Evolutionary conservation across 2,113 vertebrate species (phyloP).

Genomic region (Cololabis saira): DNA sequence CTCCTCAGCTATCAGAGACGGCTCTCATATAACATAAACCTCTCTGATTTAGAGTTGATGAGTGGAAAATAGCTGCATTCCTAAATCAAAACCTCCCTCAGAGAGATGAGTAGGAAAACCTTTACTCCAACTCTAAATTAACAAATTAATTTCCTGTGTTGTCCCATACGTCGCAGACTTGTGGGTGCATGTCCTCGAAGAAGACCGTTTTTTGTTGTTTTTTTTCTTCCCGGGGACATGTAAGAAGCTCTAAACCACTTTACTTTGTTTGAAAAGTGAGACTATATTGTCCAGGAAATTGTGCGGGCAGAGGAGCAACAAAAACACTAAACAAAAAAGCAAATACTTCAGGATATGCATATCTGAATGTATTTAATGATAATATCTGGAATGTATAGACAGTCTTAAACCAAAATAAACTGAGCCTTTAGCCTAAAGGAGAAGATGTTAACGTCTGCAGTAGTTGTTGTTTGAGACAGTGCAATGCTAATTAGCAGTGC

Average conservation of each 20-base stretch:
- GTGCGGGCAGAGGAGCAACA: constrained; percentile 8
- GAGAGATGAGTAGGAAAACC: constrained; percentile 26
- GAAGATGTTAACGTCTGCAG: not conserved
- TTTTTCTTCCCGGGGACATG: constrained; percentile 14
- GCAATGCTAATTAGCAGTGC: not conserved
- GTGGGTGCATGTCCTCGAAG: constrained; percentile 1
- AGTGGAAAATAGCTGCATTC: constrained; percentile 38
- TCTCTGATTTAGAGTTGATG: constrained; percentile 38
- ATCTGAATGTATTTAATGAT: constrained; percentile 35
- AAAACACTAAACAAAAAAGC: constrained; percentile 4
- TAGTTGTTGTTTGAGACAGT: not conserved
- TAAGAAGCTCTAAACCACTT: not conserved
- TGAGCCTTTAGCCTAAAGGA: not conserved
- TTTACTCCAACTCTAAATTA: constrained; percentile 40
- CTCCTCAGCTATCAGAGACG: constrained; percentile 47
- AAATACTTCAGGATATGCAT: constrained; percentile 2
- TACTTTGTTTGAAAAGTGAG: not conserved
- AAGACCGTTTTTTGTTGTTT: not conserved
- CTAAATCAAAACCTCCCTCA: constrained; percentile 14
- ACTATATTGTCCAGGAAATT: constrained; percentile 43
- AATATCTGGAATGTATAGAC: constrained; percentile 28
- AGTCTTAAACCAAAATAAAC: not conserved
- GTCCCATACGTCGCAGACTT: constrained; percentile 4
- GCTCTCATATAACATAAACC: constrained; percentile 49
- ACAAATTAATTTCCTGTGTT: constrained; percentile 36